phyloP scores from a whole-genome alignment of 2,113 vertebrate species.

The Grammomys dolichurus region DNA sequence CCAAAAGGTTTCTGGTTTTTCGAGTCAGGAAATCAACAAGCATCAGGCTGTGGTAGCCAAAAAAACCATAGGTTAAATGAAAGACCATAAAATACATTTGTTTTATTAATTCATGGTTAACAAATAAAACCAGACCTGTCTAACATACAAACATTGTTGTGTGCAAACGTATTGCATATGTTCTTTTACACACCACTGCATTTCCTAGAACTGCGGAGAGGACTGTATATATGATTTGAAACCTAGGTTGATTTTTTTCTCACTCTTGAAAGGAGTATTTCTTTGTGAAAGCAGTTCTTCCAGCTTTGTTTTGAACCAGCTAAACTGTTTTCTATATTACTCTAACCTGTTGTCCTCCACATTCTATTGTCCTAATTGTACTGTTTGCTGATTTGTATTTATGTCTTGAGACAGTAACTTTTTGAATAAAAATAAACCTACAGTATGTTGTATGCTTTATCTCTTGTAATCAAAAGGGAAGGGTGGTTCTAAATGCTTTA shows the following conservation, averaged over 20 bases:
- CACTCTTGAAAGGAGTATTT: conserved; percentile 94
- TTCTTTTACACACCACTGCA: conserved; percentile 99
- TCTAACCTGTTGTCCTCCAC: conserved; percentile 98
- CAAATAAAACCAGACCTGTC: conserved; percentile 86
- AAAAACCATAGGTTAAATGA: conserved; percentile 93
- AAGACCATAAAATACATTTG: conserved; percentile 87
- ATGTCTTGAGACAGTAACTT: conserved; percentile 99
- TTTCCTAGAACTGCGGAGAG: conserved; percentile 99
- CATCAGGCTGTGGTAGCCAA: conserved; percentile 96
- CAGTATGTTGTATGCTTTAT: conserved; percentile 93
- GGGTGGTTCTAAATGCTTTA: conserved; percentile 85
- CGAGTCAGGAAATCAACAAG: conserved; percentile 91
- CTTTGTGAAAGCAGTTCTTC: conserved; percentile 95
- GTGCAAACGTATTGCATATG: conserved; percentile 97
- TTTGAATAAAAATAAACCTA: conserved; percentile 99
- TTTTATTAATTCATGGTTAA: conserved; percentile 89
- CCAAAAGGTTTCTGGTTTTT: conserved; percentile 89
- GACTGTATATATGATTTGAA: conserved; percentile 97
- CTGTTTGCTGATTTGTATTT: conserved; percentile 99
- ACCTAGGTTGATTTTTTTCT: conserved; percentile 92
- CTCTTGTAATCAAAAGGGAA: conserved; percentile 88
- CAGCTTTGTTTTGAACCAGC: conserved; percentile 95
- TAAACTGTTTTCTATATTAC: conserved; percentile 95
- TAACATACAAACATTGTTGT: conserved; percentile 92
- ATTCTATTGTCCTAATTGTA: conserved; percentile 98